Conservation (phyloP, 2,888 invertebrate species). For the Clivina fossor region DNA sequence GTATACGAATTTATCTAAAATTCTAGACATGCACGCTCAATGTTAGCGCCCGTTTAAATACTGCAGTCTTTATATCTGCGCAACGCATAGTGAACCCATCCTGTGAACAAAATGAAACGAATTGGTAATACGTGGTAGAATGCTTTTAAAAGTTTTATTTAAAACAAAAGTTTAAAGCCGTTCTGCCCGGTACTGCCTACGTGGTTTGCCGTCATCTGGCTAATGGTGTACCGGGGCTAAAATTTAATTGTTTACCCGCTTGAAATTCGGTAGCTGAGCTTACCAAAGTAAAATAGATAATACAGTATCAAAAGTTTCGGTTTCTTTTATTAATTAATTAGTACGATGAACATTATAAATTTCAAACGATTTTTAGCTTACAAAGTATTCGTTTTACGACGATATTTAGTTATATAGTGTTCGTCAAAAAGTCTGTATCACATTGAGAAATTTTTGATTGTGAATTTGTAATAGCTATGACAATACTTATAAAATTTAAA, state of each 20-base stretch:
- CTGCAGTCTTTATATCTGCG: conserved; percentile 8
- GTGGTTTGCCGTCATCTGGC: not conserved
- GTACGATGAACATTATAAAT: not conserved
- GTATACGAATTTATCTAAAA: too few relatives aligned
- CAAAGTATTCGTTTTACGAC: too few relatives aligned
- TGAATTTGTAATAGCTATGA: too few relatives aligned
- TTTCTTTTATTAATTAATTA: not conserved
- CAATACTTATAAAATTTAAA: too few relatives aligned
- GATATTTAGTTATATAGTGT: too few relatives aligned
- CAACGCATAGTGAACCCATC: too few relatives aligned
- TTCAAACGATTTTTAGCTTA: too few relatives aligned
- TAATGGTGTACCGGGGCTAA: conserved; percentile 4
- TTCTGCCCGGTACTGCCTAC: too few relatives aligned
- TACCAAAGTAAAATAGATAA: not conserved
- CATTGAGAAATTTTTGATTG: too few relatives aligned
- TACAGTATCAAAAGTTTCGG: not conserved
- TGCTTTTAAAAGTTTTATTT: conserved; percentile 22
- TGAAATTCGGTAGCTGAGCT: not conserved
- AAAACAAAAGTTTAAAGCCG: conserved; percentile 22
- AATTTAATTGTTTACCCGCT: conserved; percentile 19
- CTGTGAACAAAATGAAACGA: conserved; percentile 21
- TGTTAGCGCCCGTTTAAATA: conserved; percentile 8
- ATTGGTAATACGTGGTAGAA: conserved; percentile 17
- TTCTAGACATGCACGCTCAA: conserved; percentile 14
- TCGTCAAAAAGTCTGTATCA: too few relatives aligned